Evolutionary conservation across 2,797 vertebrate species (phyloP), one percentile per base, ranked within the genome.

Genomic region (Zenarchopterus dispar): DNA sequence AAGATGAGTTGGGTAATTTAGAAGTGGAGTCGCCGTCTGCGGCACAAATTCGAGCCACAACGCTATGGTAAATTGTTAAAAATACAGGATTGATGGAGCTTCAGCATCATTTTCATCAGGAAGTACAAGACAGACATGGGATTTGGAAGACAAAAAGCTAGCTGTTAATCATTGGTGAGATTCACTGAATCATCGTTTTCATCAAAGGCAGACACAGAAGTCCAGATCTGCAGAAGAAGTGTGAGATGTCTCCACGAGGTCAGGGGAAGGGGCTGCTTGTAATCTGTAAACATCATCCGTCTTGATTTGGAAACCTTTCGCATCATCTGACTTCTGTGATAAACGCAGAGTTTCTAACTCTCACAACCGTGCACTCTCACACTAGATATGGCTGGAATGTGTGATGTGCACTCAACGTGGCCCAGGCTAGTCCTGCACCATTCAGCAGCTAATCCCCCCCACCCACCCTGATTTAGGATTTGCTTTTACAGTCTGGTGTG

Each of bases 321-420:
- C 18, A 24, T 58, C 45, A 47, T 39, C 39, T 61, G 1, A 16
- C 64, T 31, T 53, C 28, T 39, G 11, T 10, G 33, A 36, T 5
- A 5, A n/a, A 22, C 6, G 16, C 7, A 23, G 16, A 8, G 17
- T 52, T 53, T 68, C 18, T 2, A 23, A 28, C 77, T 62, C 66
- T 67, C 57, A 47, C 51, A 66, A 7, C 52, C 67, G 57, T 65
- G 62, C 21, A 45, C 78, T 76, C 73, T 77, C 73, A 51, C 61
- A 48, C 79, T 81, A 78, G 87, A 77, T 60, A 77, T 42, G n/a
- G 51, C 72, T 82, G 87, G 85, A 91, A 91, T 89, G 90, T 82
- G 81, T 78, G 78, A 75, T 77, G 77, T 82, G 79, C 71, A 77
- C 72, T 72, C 49, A 64, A 60, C 64, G 73, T 60, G 57, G 81